These are phyloP conservation scores for Ligdia adustata DNA, from an alignment of 2,888 invertebrate genomes.

Conservation along the genomic window DNA sequence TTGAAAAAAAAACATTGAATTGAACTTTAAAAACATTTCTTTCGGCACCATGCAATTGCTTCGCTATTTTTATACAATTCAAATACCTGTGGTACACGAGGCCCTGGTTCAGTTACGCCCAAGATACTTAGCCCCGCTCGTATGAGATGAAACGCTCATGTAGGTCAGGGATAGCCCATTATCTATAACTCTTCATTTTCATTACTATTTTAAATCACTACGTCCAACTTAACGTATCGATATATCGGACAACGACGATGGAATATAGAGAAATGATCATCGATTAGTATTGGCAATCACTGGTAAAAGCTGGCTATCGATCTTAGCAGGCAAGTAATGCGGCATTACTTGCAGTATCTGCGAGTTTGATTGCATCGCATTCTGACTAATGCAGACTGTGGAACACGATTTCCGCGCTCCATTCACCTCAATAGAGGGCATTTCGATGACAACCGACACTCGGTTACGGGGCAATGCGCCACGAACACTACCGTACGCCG, in stretches of 20 bases:
- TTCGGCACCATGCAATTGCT: no score
- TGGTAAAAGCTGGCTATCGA: constrained; percentile 9
- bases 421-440: constrained; percentile 53
- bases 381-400: constrained; percentile 32
- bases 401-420: constrained; percentile 41
- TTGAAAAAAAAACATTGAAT: no score
- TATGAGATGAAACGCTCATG: constrained; percentile 4
- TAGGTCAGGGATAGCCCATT: constrained; percentile 41
- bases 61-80: no score
- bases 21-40: no score
- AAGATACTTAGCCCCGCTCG: no score
- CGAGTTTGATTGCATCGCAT: constrained; percentile 28
- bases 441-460: constrained; percentile 56
- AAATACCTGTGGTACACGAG: no score
- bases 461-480: constrained; percentile 71
- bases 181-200: no score
- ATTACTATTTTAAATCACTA: constrained; percentile 28
- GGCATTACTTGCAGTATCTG: constrained; percentile 33
- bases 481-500: constrained; percentile 67
- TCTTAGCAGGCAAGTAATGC: constrained; percentile 20
- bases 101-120: no score
- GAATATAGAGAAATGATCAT: constrained; percentile 5
- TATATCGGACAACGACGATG: background rate
- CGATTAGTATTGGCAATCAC: constrained; percentile 13
- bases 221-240: background rate